These are phyloP conservation scores for Tinea pellionella DNA, from an alignment of 2,888 invertebrate genomes.

Conservation along the genomic window DNA sequence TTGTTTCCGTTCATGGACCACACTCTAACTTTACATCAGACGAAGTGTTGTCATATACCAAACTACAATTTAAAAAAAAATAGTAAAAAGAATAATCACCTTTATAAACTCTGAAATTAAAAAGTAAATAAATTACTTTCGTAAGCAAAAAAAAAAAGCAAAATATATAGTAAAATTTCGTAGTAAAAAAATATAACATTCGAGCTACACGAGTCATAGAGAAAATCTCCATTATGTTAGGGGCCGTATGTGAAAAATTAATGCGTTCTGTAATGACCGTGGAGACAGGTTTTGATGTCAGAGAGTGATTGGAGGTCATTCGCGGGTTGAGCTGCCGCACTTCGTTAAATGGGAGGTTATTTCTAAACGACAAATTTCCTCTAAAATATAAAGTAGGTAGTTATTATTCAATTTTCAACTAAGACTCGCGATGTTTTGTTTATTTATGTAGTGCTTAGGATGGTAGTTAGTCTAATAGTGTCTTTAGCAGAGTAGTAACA, in stretches of 20 bases:
- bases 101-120: too few relatives aligned
- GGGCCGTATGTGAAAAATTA: slow-evolving; percentile 37
- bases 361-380: slow-evolving; percentile 1
- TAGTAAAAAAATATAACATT: background rate
- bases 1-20: too few relatives aligned
- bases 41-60: too few relatives aligned
- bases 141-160: background rate
- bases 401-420: background rate
- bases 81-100: too few relatives aligned
- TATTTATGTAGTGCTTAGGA: too few relatives aligned
- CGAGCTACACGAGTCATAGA: background rate
- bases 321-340: background rate
- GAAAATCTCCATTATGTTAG: background rate
- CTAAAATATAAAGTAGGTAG: background rate
- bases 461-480: too few relatives aligned
- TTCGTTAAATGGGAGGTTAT: background rate
- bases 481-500: too few relatives aligned
- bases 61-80: too few relatives aligned
- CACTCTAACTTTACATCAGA: too few relatives aligned
- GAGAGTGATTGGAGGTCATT: slow-evolving; percentile 12
- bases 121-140: background rate
- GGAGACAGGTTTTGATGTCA: slow-evolving; percentile 12
- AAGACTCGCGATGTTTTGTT: background rate
- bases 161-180: background rate
- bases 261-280: slow-evolving; percentile 13